phyloP scores from a whole-genome alignment of 2,888 invertebrate genomes.

The Macroteleia sp. region DNA sequence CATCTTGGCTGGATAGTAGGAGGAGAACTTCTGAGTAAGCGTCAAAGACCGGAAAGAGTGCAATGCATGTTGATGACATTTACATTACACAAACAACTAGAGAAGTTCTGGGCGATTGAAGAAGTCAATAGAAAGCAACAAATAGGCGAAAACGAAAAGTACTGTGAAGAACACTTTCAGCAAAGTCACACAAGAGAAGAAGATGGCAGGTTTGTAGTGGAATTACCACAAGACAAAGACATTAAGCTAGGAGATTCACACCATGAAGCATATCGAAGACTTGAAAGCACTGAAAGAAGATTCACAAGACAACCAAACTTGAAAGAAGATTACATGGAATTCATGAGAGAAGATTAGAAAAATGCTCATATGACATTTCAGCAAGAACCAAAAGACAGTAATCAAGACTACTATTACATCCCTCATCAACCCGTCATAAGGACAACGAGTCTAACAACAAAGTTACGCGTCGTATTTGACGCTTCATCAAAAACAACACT shows the following conservation, averaged over 20 bases:
- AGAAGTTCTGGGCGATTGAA: background rate
- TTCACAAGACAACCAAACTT: background rate
- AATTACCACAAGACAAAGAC: slow-evolving; percentile 19
- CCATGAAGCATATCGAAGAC: slow-evolving; percentile 26
- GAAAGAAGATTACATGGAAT: slow-evolving; percentile 31
- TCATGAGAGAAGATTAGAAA: slow-evolving; percentile 49
- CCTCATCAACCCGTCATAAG: slow-evolving; percentile 18
- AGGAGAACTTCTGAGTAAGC: background rate
- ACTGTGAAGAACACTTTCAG: background rate
- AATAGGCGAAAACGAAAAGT: background rate
- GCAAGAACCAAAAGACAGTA: background rate
- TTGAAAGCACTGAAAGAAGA: background rate
- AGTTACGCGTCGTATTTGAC: slow-evolving; percentile 74
- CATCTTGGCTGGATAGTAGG: slow-evolving; percentile 13
- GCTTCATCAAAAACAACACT: slow-evolving; percentile 56
- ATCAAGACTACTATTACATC: slow-evolving; percentile 7
- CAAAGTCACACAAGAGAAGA: background rate
- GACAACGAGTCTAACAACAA: slow-evolving; percentile 29
- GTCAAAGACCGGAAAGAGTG: background rate
- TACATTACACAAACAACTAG: background rate
- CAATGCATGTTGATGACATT: background rate
- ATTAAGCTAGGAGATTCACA: slow-evolving; percentile 38
- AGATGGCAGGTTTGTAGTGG: slow-evolving; percentile 47
- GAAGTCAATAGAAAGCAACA: background rate
- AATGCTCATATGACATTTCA: slow-evolving; percentile 40